Evolutionary conservation across 2,797 vertebrate species (phyloP).

Genomic region (Spizella passerina): DNA sequence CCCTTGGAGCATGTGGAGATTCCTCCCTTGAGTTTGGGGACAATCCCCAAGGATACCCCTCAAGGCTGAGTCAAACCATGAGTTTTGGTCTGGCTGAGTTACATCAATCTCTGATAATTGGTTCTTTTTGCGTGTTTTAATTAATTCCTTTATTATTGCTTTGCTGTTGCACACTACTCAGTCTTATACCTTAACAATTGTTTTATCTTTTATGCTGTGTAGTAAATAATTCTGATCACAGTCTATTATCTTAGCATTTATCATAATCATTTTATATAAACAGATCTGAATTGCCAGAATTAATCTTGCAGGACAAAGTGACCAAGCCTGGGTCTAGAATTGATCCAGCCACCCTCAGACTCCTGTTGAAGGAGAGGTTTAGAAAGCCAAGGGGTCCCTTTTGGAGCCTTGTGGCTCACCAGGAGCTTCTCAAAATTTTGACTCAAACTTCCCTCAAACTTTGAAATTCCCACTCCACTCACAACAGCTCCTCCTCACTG

Average conservation of each 20-base stretch:
- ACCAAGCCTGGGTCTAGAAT: background rate
- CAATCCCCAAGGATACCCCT: background rate
- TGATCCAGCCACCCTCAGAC: background rate
- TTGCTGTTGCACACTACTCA: rapidly evolving
- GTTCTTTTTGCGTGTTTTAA: background rate
- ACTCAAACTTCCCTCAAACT: background rate
- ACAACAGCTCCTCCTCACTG: background rate
- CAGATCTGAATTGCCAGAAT: background rate
- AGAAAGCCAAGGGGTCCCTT: background rate
- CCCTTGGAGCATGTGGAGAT: background rate
- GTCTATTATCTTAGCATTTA: rapidly evolving
- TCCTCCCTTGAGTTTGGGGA: background rate
- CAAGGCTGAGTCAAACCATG: rapidly evolving
- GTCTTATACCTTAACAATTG: background rate
- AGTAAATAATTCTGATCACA: background rate
- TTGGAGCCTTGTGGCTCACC: background rate
- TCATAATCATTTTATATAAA: background rate
- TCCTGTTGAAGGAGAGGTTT: background rate
- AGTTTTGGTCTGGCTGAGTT: background rate
- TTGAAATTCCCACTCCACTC: background rate
- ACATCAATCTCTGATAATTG: background rate
- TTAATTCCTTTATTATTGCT: background rate
- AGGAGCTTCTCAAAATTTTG: background rate
- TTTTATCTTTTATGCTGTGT: background rate
- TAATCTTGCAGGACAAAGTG: background rate